phyloP scores from a whole-genome alignment of 30 jellyfish, hydroid and myxozoan genomes.

The Turritopsis rubra region DNA sequence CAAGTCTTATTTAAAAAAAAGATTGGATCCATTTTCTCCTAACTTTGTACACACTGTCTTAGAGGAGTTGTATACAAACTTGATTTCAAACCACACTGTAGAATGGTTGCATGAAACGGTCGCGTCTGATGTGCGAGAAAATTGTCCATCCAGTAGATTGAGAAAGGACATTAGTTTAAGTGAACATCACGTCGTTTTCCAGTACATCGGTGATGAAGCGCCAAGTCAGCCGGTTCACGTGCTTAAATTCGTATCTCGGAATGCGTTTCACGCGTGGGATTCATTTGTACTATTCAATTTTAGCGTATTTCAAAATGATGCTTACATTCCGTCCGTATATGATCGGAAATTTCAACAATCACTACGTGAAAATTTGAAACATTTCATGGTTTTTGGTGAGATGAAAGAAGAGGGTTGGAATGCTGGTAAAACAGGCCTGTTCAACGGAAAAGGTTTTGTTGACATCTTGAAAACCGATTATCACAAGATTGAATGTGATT shows the following conservation, averaged over 20 bases:
- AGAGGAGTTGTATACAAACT: slow-evolving; percentile 12
- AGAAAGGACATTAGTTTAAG: slow-evolving; percentile 18
- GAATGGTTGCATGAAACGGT: slow-evolving; percentile 33
- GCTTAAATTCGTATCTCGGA: neutral
- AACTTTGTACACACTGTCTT: neutral
- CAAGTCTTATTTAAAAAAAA: slow-evolving; percentile 2
- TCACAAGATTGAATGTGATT: slow-evolving; percentile 23
- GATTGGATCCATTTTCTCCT: slow-evolving; percentile 17
- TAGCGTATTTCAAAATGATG: neutral
- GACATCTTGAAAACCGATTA: neutral
- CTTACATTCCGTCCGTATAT: neutral
- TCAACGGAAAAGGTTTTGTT: neutral
- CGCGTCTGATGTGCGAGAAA: slow-evolving; percentile 38
- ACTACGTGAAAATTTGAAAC: neutral
- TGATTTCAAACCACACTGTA: neutral
- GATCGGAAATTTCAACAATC: neutral
- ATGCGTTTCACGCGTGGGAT: slow-evolving; percentile 46
- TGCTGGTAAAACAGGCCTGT: neutral
- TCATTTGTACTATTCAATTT: slow-evolving; percentile 42
- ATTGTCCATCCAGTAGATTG: slow-evolving; percentile 34
- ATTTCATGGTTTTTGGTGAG: neutral
- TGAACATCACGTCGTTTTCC: slow-evolving; percentile 22
- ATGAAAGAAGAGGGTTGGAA: neutral
- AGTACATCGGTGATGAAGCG: slow-evolving; percentile 39
- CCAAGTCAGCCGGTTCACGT: slow-evolving; percentile 23